Conservation (phyloP, 2,797 vertebrate genomes). For the Takifugu rubripes region DNA sequence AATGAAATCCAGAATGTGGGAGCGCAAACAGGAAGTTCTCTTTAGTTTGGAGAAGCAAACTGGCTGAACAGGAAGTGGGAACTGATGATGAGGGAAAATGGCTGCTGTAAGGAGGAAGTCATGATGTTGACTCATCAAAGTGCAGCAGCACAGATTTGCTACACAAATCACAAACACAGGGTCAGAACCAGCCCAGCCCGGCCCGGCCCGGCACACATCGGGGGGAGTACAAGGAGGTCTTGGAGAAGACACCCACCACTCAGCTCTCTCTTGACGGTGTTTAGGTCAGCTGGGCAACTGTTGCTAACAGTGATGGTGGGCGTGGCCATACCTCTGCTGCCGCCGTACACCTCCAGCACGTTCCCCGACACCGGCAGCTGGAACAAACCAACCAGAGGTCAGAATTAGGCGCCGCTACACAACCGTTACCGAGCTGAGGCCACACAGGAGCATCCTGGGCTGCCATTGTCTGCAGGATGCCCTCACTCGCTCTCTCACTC, state of each 20-base stretch:
- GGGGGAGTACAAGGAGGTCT: not conserved
- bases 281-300: conserved; percentile 84
- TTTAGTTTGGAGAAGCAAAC: conserved; percentile 1
- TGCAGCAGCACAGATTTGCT: conserved; percentile 26
- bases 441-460: not conserved
- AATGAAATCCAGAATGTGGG: not conserved
- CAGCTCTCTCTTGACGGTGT: conserved; percentile 79
- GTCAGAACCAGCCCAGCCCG: no score
- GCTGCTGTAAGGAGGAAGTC: conserved; percentile 41
- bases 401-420: not conserved
- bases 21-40: conserved; percentile 1
- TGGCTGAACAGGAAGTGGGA: conserved; percentile 50
- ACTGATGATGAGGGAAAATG: conserved; percentile 52
- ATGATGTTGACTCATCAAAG: conserved; percentile 49
- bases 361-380: conserved; percentile 82
- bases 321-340: conserved; percentile 57
- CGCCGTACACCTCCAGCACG: conserved; percentile 78
- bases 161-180: not conserved
- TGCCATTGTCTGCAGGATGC: conserved; percentile 6
- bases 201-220: no score
- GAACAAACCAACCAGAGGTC: conserved; percentile 20
- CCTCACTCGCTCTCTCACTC: not conserved
- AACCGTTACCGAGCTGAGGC: not conserved
- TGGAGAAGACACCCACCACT: conserved; percentile 59
- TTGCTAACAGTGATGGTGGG: conserved; percentile 80